phyloP scores from a whole-genome alignment of 1,140 invertebrate genomes.

The Drosophila mojavensis region DNA sequence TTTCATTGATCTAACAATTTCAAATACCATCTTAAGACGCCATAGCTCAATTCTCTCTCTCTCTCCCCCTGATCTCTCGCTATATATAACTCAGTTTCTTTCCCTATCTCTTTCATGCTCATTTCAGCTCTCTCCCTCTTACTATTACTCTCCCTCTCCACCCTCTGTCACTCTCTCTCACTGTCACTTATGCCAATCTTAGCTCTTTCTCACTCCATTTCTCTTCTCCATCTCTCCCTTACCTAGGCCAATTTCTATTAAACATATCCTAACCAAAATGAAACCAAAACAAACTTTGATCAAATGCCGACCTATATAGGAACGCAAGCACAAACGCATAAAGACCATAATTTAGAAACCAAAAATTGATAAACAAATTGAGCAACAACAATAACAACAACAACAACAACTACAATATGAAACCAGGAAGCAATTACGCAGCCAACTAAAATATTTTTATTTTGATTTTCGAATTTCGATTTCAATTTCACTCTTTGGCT shows the following conservation, averaged over 20 bases:
- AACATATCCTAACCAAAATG: not conserved
- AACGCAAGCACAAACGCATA: not conserved
- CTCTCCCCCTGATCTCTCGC: too few species aligned
- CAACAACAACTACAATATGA: not conserved
- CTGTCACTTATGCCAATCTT: too few species aligned
- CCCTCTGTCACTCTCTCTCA: not conserved
- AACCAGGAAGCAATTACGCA: conserved; percentile 38
- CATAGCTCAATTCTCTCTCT: too few species aligned
- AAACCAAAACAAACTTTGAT: conserved; percentile 28
- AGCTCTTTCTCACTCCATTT: too few species aligned
- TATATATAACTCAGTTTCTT: too few species aligned
- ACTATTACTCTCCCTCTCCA: too few species aligned
- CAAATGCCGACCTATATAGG: conserved; percentile 15
- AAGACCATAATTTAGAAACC: conserved; percentile 25
- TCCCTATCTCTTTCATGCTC: not conserved
- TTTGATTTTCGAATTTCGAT: conserved; percentile 22
- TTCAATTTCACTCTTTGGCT: conserved; percentile 24
- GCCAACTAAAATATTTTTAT: conserved; percentile 32
- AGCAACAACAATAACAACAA: not conserved
- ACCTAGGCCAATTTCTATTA: not conserved
- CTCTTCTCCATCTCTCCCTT: not conserved
- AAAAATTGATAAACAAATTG: conserved; percentile 33
- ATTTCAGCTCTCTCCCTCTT: not conserved
- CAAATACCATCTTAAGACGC: too few species aligned
- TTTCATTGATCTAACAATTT: too few species aligned